Evolutionary conservation across 2,113 vertebrate species (phyloP), one percentile per base, ranked within the genome.

Genomic region (Gasterosteus nipponicus): DNA sequence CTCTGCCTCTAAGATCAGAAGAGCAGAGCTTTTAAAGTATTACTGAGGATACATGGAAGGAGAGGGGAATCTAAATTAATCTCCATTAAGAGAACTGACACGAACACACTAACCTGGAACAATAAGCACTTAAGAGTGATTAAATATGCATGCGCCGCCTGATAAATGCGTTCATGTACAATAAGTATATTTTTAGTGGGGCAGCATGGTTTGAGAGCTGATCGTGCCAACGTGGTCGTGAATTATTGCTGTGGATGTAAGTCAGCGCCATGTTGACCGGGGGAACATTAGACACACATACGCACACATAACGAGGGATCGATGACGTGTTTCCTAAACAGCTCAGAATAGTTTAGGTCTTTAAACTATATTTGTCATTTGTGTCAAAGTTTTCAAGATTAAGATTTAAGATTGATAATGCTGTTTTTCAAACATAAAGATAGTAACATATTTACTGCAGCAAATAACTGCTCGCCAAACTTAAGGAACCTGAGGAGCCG

Each of bases 1-100:
- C 41, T 42, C 33, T 19, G 47, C 22, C 60, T 44, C 35, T 44
- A 22, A 22, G n/a, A 65, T 9, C 47, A 63, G 29, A 16, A 10
- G 71, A 47, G 51, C 4, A 38, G 46, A 59, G 65, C 61, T n/a
- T 66, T 53, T 14, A 10, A 63, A 22, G 26, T 7, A 5, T 62
- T 4, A 76, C 0, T 29, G 7, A 44, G 22, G 33, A 69, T 2
- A 42, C 33, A 75, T 39, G 63, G 11, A 47, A 9, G n/a, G 5
- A 62, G 75, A 58, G 22, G 53, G 61, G 54, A 44, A 42, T 42
- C 47, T 67, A 6, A 26, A 26, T 63, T 0, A n/a, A 47, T 51
- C 18, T n/a, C 61, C 61, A 38, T 78, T 57, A 47, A 54, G 31
- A 57, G 46, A 62, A 51, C 12, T 10, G 10, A 42, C 10, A 58